Conservation (phyloP, 1,140 invertebrate genomes). For the Camponotus vicinus region DNA sequence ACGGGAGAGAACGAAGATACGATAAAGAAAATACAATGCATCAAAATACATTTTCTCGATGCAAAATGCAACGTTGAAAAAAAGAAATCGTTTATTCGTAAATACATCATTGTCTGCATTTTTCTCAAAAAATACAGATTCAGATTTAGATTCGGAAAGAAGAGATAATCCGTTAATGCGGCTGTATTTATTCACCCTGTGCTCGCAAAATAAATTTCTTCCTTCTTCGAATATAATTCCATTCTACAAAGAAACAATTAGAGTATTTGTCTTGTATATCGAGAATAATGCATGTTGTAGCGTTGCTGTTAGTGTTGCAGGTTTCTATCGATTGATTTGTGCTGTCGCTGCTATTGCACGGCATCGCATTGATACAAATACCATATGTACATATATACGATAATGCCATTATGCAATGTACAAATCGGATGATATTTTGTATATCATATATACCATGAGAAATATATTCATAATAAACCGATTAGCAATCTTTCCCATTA, state of each 20-base stretch:
- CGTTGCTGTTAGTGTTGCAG: background rate
- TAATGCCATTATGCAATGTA: conserved; percentile 33
- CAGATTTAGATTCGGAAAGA: too few species aligned
- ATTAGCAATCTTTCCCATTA: conserved; percentile 56
- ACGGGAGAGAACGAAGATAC: background rate
- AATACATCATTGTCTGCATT: conserved; percentile 11
- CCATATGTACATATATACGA: background rate
- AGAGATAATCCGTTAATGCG: background rate
- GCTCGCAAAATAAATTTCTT: background rate
- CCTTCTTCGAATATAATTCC: background rate
- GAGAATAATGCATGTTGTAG: conserved; percentile 37
- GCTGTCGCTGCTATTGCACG: conserved; percentile 7
- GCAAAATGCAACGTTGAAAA: background rate
- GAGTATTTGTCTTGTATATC: background rate
- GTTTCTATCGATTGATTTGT: conserved; percentile 47
- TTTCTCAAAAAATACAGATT: too few species aligned
- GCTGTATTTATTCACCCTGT: background rate
- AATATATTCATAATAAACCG: conserved; percentile 48
- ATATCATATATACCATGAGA: conserved; percentile 50
- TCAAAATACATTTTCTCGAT: background rate
- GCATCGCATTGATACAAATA: conserved; percentile 49
- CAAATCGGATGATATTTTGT: conserved; percentile 38
- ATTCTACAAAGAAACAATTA: conserved; percentile 42
- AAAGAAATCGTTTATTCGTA: background rate
- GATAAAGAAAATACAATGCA: background rate